phyloP scores from a whole-genome alignment of 2,888 invertebrate genomes.

The Branchipolynoe longqiensis region DNA sequence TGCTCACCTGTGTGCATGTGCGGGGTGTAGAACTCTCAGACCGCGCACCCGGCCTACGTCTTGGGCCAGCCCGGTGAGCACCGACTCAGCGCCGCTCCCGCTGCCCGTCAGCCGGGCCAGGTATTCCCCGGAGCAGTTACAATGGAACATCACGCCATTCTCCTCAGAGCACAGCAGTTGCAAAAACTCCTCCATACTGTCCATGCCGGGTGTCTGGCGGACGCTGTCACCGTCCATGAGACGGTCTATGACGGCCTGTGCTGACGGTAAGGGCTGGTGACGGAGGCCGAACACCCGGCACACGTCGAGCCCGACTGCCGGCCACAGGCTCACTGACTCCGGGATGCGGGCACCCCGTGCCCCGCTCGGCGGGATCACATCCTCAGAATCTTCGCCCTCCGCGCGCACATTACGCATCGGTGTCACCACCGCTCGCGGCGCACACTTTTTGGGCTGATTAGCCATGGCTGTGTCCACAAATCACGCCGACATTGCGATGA shows the following conservation, averaged over 20 bases:
- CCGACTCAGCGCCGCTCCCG: constrained; percentile 20
- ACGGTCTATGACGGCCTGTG: constrained; percentile 26
- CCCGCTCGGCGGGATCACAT: background rate
- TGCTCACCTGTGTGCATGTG: constrained; percentile 8
- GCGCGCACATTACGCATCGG: constrained; percentile 8
- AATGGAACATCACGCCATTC: background rate
- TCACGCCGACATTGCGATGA: too few relatives aligned
- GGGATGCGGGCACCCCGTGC: background rate
- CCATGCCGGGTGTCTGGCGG: background rate
- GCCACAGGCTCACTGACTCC: constrained; percentile 43
- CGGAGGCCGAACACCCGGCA: constrained; percentile 40
- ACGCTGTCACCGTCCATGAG: constrained; percentile 20
- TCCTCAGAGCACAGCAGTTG: background rate
- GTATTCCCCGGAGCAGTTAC: constrained; percentile 19
- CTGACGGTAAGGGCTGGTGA: constrained; percentile 12
- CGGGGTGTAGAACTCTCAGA: constrained; percentile 3
- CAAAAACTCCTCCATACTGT: constrained; percentile 4
- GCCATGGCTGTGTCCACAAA: background rate
- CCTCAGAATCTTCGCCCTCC: constrained; percentile 1
- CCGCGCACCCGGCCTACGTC: constrained; percentile 10
- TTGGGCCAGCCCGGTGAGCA: constrained; percentile 30
- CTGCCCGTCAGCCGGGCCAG: constrained; percentile 14
- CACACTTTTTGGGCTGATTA: constrained; percentile 10
- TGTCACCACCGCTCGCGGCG: constrained; percentile 16
- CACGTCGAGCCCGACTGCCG: constrained; percentile 35